Base-by-base conservation (phyloP, 2,113 vertebrate genomes). In the Salvelinus namaycush region DNA sequence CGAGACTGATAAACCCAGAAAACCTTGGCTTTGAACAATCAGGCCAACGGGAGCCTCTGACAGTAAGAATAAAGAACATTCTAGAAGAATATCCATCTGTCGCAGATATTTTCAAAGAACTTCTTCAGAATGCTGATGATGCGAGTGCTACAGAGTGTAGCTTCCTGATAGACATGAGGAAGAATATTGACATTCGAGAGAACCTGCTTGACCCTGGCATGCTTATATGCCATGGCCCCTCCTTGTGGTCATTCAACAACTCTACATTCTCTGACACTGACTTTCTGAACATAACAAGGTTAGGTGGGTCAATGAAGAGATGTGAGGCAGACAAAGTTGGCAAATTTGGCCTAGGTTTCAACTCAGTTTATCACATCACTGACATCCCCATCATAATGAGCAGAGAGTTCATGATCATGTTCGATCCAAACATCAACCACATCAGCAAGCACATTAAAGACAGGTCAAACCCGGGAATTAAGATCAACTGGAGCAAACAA, bases 371-470 rank as follows among this genome's bases (percentile, higher is more conserved):
- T 88, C 98, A 99, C 82, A 89, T 99, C 81, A 99, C 97, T 20
- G 98, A 99, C 82, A 97, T 99, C 85, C 98, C 98, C 20, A 96
- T 99, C 84, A 98, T 99, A 81, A 95, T 99, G 94, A 99, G 98
- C 89, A 94, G 97, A 84, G 97, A 99, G 81, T 99, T 99, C 89
- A 99, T 99, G 97, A 99, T 99, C 77, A 99, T 99, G 95, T 99
- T 99, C 73, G 97, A 99, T 90, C 98, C 97, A 73, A 99, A 99
- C 87, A 99, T 99, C 87, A 98, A 97, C 87, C 98, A 99, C 86
- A 96, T 99, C 81, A 97, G 95, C 87, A 99, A 99, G 83, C 98
- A 99, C 89, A 99, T 99, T 89, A 95, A 96, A 90, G 98, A 99
- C 90, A 95, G 91, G 70, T 99, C 97, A 65, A 99, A 99, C 83